These are phyloP conservation scores for Limnodromus scolopaceus DNA, from an alignment of 2,797 vertebrate species.

Conservation along the genomic window DNA sequence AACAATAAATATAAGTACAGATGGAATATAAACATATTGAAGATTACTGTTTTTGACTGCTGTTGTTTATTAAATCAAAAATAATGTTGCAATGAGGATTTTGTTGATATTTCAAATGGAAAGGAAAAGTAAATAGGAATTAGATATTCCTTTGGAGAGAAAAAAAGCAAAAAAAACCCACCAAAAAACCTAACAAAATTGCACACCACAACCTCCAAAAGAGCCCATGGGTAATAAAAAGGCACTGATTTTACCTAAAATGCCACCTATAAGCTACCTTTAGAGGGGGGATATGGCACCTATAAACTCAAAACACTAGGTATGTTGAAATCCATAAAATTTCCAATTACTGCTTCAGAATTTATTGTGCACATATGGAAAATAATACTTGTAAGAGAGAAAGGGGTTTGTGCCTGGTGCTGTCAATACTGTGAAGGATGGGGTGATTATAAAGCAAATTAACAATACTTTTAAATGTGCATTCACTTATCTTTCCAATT, in stretches of 20 bases:
- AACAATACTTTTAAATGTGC: constrained; percentile 90
- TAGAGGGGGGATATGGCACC: constrained; percentile 62
- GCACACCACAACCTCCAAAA: neutral
- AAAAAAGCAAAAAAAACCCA: neutral
- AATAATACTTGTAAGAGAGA: constrained; percentile 88
- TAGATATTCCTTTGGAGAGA: neutral
- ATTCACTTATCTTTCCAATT: constrained; percentile 91
- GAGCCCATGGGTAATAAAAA: neutral
- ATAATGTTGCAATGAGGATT: neutral
- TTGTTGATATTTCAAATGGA: constrained; percentile 21
- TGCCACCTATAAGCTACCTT: constrained; percentile 65
- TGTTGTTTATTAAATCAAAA: constrained; percentile 58
- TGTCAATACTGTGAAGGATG: constrained; percentile 89
- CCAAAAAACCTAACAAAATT: neutral
- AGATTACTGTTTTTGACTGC: neutral
- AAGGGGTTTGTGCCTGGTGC: constrained; percentile 84
- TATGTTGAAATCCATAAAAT: constrained; percentile 83
- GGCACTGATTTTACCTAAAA: constrained; percentile 20
- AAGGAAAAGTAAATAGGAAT: constrained; percentile 20
- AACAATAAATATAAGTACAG: constrained; percentile 57
- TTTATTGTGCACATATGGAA: constrained; percentile 88
- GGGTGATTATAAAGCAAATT: constrained; percentile 90
- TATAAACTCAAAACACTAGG: constrained; percentile 75
- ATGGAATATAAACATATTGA: constrained; percentile 53
- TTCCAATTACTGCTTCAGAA: constrained; percentile 84